These are phyloP conservation scores for Melanogrammus aeglefinus DNA, from an alignment of 2,797 vertebrate species.

Conservation along the genomic window DNA sequence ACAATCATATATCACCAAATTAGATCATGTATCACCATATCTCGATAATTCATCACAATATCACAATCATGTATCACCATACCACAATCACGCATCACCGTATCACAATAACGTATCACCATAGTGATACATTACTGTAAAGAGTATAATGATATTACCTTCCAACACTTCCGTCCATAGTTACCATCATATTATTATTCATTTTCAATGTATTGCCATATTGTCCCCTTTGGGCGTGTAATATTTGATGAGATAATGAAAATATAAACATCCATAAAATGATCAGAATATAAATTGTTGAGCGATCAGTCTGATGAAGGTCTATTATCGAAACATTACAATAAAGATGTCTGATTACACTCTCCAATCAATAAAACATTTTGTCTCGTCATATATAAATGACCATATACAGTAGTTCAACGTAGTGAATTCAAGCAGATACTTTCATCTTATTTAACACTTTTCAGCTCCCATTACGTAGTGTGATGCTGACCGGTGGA, in stretches of 20 bases:
- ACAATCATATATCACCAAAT: too few relatives aligned
- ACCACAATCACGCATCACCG: too few relatives aligned
- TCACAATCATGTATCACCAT: too few relatives aligned
- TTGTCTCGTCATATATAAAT: neutral
- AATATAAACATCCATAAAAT: neutral
- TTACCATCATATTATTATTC: neutral
- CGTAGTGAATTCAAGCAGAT: neutral
- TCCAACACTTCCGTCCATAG: neutral
- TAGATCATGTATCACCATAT: too few relatives aligned
- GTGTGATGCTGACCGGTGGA: neutral
- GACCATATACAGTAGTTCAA: neutral
- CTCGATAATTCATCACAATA: too few relatives aligned
- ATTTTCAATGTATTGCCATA: neutral
- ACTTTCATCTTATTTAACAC: neutral
- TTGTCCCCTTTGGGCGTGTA: neutral
- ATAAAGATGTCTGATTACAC: neutral
- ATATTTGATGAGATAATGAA: neutral
- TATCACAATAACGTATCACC: too few relatives aligned
- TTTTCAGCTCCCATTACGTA: neutral
- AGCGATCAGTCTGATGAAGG: neutral
- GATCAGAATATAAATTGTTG: neutral
- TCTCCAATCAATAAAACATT: neutral
- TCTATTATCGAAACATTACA: neutral
- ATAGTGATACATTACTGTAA: neutral
- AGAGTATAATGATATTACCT: neutral